These are phyloP conservation scores for Serilophus lunatus DNA, from an alignment of 2,113 vertebrate species.

Conservation along the genomic window DNA sequence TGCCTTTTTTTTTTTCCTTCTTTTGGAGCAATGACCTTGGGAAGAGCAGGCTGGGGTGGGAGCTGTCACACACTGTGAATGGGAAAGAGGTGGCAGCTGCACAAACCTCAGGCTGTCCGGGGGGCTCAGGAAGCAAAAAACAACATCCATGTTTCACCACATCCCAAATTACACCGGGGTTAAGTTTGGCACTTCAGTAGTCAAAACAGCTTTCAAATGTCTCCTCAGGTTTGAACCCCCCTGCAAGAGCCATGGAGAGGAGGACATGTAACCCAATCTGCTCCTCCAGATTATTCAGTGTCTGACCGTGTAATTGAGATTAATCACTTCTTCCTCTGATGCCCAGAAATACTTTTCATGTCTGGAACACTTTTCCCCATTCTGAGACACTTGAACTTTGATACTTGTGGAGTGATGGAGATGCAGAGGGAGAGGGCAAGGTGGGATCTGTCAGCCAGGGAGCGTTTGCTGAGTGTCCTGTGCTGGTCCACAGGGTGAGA, in stretches of 20 bases:
- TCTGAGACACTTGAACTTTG: neutral
- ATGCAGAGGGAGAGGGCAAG: neutral
- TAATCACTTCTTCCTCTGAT: conserved; percentile 45
- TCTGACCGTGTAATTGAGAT: conserved; percentile 52
- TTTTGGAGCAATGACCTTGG: neutral
- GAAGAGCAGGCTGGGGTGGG: neutral
- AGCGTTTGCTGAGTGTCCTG: fast-evolving
- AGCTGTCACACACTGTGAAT: neutral
- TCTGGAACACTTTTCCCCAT: neutral
- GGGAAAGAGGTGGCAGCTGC: conserved; percentile 29
- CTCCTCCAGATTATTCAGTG: conserved; percentile 27
- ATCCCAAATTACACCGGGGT: conserved; percentile 29
- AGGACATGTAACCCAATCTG: conserved; percentile 30
- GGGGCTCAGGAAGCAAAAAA: conserved; percentile 38
- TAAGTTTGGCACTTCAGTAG: conserved; percentile 58
- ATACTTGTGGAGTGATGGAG: neutral
- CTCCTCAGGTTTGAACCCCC: conserved; percentile 15
- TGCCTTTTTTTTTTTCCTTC: fast-evolving
- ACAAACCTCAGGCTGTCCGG: neutral
- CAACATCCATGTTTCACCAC: conserved; percentile 32
- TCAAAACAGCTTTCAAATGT: conserved; percentile 48
- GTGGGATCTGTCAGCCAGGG: neutral
- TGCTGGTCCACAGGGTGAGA: neutral
- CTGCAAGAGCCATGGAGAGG: conserved; percentile 4
- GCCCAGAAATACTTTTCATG: conserved; percentile 43